Percentiles rank a stretch among this genome's conserved stretches.
Evolutionary conservation across 2,113 vertebrate genomes (phyloP).

Genomic region (Atlantisia rogersi): DNA sequence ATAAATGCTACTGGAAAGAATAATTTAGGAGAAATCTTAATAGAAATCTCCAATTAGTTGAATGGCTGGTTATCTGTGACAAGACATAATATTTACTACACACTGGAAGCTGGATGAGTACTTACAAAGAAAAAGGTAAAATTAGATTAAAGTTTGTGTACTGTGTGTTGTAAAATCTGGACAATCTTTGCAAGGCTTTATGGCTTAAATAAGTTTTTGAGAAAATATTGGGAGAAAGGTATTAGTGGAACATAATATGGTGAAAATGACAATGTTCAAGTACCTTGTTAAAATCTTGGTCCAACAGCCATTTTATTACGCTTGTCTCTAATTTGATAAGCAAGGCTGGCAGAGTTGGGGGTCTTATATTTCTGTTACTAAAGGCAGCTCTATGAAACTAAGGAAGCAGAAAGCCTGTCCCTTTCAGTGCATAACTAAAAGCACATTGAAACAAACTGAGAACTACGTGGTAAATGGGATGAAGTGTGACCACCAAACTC

Average conservation of each 20-base stretch:
- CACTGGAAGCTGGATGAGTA: constrained; percentile 3
- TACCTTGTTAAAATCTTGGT: constrained; percentile 9
- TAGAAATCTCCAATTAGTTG: constrained; percentile 68
- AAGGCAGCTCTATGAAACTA: neutral
- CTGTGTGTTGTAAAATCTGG: neutral
- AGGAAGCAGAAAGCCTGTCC: neutral
- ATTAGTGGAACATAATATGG: neutral
- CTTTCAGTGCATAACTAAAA: neutral
- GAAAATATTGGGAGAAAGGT: neutral
- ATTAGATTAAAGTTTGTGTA: constrained; percentile 6
- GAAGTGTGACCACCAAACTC: neutral
- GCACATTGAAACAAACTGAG: neutral
- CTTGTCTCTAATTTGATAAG: neutral
- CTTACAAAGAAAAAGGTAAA: constrained; percentile 6
- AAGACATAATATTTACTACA: constrained; percentile 31
- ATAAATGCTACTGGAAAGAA: constrained; percentile 11
- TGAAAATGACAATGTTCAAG: neutral
- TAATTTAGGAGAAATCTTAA: constrained; percentile 58
- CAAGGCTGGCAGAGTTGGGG: neutral
- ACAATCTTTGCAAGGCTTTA: neutral
- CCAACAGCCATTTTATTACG: neutral
- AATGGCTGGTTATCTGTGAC: constrained; percentile 41
- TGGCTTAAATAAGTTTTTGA: neutral
- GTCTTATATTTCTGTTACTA: neutral
- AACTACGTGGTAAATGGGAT: neutral